A percentile compares a stretch with the other conserved stretches of the same genome.
phyloP scores from a whole-genome alignment of 2,113 vertebrate species.

The Saguinus imperator region DNA sequence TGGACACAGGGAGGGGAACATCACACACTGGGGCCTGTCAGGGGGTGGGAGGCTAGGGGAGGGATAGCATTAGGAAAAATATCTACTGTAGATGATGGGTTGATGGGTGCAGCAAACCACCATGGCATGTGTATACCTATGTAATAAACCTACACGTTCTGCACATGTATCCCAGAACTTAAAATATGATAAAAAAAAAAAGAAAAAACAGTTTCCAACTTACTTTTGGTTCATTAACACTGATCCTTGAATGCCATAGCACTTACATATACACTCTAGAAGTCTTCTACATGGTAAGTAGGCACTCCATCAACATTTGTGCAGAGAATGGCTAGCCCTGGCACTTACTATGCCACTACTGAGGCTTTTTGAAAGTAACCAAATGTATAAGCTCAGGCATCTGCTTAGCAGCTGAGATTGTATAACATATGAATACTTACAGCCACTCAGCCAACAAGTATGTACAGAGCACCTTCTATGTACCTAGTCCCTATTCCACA shows the following conservation, averaged over 20 bases:
- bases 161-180: too few species aligned
- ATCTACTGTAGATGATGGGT: too few species aligned
- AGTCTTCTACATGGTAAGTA: not conserved
- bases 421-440: not conserved
- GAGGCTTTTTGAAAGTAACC: not conserved
- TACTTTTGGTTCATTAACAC: not conserved
- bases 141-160: too few species aligned
- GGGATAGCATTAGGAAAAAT: too few species aligned
- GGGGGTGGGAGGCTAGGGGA: too few species aligned
- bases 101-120: too few species aligned
- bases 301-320: not conserved
- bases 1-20: too few species aligned
- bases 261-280: not conserved
- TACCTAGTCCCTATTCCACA: not conserved
- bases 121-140: too few species aligned
- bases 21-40: too few species aligned
- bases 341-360: not conserved
- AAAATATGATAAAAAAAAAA: too few species aligned
- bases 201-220: not conserved
- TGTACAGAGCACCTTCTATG: not conserved
- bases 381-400: not conserved
- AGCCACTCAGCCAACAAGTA: not conserved
- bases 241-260: not conserved
- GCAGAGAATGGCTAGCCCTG: not conserved
- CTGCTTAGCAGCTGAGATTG: conserved; percentile 21